Conservation (phyloP, 2,113 vertebrate species). For the Aramus guarauna region DNA sequence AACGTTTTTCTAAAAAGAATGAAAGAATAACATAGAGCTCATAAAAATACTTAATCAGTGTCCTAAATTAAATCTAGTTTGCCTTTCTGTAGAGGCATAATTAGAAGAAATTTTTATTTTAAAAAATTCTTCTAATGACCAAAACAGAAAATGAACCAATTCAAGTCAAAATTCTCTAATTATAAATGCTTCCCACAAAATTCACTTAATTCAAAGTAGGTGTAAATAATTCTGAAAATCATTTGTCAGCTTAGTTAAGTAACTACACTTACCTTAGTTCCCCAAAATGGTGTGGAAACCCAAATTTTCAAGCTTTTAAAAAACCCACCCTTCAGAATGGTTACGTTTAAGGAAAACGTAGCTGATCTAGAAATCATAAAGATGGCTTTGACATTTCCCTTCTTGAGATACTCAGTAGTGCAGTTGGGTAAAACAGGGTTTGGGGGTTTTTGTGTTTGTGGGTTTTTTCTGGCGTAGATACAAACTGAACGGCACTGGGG, state of each 20-base stretch:
- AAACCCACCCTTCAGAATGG: not conserved
- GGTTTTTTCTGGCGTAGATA: constrained; percentile 39
- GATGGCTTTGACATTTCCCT: not conserved
- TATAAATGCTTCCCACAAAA: not conserved
- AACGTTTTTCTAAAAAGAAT: constrained; percentile 64
- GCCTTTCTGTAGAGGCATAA: constrained; percentile 61
- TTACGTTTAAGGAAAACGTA: not conserved
- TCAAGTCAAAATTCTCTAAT: constrained; percentile 21
- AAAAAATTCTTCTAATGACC: not conserved
- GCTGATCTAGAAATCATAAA: constrained; percentile 9
- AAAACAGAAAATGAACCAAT: not conserved
- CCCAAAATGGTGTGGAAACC: not conserved
- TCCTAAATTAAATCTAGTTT: constrained; percentile 65
- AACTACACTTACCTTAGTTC: not conserved
- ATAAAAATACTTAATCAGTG: constrained; percentile 56
- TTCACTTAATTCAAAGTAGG: not conserved
- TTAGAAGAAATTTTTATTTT: constrained; percentile 36
- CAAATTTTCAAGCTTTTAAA: constrained; percentile 15
- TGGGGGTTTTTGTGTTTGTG: not conserved
- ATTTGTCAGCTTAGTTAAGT: not conserved
- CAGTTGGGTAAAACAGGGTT: constrained; percentile 74
- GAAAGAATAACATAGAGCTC: constrained; percentile 49
- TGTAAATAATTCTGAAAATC: not conserved
- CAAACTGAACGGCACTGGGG: constrained; percentile 20
- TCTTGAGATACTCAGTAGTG: constrained; percentile 78